Base-by-base conservation (phyloP, 1,140 invertebrate species). In the Brachionus sp. region DNA sequence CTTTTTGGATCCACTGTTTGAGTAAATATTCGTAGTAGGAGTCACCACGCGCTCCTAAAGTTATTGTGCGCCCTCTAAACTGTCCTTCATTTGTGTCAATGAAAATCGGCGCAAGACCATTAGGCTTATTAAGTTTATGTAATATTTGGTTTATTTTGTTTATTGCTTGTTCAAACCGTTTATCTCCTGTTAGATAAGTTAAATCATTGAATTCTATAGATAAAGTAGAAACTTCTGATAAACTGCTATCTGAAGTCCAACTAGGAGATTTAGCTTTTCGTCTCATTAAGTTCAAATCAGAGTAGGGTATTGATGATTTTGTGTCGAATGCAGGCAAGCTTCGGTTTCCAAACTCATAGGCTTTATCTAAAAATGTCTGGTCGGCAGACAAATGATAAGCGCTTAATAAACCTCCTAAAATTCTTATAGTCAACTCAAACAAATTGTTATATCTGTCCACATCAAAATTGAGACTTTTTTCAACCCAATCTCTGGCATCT, bases 391-490 rank as follows among this genome's bases (percentile, higher is more conserved):
- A 91, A 35, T 96, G 93, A 90, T 94, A 99, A 85, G 93, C 93
- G 0, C 96, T 92, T 33, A 99, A 90, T 64, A 99, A 90, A 37
- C 98, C 97, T 68, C 97, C 98, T 84, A 99, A 92, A 89, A 98
- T 98, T 16, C 97, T 92, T 86, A 99, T 99, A 86, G 97, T 99
- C 44, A 94, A 96, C 90, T 99, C 98, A 90, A 99, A 99, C 5
- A 99, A 1, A 96, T 98, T 85, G 98, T 90, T 98, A 35, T 44
- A 62, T 37, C 89, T 91, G 91, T 88, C 97, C 93, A 86, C 93
- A 91, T 86, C 93, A 91, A 87, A 98, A 92, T 85, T 93, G 91
- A 53, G 98, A 91, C 86, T 94, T 92, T 19, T 93, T 91, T 0
- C 92, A 33, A 99, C 93, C 96, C 96, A 98, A 85, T 98, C 93